A percentile compares a stretch with the other conserved stretches of the same genome.
Evolutionary conservation across 2,888 invertebrate genomes (phyloP).

Genomic region (Maniola hyperantus): DNA sequence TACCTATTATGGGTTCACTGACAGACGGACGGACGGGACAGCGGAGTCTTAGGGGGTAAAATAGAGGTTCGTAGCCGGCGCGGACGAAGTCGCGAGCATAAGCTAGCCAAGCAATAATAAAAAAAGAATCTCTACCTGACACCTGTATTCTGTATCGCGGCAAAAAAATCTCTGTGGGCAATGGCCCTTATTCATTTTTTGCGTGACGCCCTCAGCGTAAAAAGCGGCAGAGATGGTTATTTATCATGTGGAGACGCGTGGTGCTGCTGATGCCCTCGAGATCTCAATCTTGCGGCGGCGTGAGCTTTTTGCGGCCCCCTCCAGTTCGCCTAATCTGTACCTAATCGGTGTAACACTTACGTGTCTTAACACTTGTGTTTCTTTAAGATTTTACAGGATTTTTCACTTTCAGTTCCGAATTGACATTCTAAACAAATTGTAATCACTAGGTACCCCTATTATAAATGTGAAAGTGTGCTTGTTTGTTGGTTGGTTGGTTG

Average conservation of each 20-base stretch:
- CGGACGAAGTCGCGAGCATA: no score
- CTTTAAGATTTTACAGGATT: slow-evolving; percentile 8
- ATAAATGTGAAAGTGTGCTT: no score
- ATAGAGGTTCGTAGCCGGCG: no score
- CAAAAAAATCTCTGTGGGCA: no score
- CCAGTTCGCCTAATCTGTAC: slow-evolving; percentile 26
- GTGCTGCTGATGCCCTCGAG: slow-evolving; percentile 51
- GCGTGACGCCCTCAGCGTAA: slow-evolving; percentile 76
- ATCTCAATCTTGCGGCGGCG: slow-evolving; percentile 68
- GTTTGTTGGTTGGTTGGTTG: no score
- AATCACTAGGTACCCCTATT: not conserved
- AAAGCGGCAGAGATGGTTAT: slow-evolving; percentile 69
- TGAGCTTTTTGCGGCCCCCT: slow-evolving; percentile 55
- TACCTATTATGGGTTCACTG: no score
- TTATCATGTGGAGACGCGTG: slow-evolving; percentile 65
- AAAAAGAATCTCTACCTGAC: no score
- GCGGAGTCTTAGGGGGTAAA: no score
- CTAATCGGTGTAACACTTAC: slow-evolving; percentile 15
- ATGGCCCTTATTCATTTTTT: slow-evolving; percentile 77
- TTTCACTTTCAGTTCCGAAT: not conserved
- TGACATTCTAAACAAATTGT: not conserved
- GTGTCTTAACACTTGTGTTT: not conserved
- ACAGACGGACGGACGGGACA: no score
- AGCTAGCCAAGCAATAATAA: no score
- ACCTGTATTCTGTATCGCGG: no score